These are phyloP conservation scores for Zoanthus solanderi DNA, from an alignment of 92 coral and sea anemone species.

Conservation along the genomic window DNA sequence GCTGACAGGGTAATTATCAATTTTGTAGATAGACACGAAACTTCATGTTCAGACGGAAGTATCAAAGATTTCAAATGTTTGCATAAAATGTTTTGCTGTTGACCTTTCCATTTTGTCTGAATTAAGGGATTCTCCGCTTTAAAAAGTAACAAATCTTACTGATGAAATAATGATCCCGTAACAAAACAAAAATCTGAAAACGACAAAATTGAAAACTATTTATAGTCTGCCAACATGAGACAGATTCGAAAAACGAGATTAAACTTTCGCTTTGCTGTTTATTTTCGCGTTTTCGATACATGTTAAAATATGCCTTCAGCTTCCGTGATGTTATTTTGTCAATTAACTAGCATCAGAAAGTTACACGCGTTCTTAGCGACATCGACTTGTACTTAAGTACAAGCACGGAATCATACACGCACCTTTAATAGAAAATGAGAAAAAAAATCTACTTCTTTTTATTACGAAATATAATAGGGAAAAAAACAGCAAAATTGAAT, in stretches of 20 bases:
- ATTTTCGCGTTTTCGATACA: background rate
- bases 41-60: background rate
- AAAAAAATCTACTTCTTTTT: background rate
- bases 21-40: background rate
- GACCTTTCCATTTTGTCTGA: background rate
- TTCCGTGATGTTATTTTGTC: background rate
- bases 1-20: constrained; percentile 76
- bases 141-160: background rate
- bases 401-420: too few relatives aligned
- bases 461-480: background rate
- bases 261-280: background rate
- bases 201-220: background rate
- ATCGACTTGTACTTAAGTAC: too few relatives aligned
- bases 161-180: background rate
- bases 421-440: background rate
- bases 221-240: background rate
- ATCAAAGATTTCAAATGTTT: background rate
- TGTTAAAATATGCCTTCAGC: background rate
- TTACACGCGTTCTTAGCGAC: background rate
- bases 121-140: background rate
- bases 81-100: background rate
- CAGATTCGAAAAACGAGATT: background rate
- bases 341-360: background rate
- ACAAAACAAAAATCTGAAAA: background rate
- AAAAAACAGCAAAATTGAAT: too few relatives aligned